phyloP scores from a whole-genome alignment of 2,113 vertebrate species.

The Phalacrocorax carbo region DNA sequence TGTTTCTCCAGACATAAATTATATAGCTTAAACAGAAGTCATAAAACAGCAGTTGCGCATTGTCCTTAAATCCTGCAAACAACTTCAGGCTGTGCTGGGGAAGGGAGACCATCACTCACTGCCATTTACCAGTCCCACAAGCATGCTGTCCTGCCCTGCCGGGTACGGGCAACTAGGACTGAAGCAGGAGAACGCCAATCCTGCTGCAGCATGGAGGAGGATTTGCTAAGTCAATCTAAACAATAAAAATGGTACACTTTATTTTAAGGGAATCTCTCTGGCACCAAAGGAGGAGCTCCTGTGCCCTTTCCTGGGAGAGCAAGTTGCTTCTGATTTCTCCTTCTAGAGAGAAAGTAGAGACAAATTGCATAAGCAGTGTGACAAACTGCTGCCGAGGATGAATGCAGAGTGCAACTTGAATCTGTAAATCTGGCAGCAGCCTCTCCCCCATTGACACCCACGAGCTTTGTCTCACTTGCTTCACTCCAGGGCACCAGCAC shows the following conservation, averaged over 20 bases:
- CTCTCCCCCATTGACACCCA: neutral
- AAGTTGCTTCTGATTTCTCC: neutral
- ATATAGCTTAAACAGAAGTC: neutral
- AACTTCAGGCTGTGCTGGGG: neutral
- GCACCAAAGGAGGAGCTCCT: neutral
- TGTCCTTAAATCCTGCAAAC: neutral
- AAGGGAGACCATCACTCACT: neutral
- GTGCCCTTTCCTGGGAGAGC: neutral
- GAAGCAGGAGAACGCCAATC: neutral
- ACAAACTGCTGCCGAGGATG: neutral
- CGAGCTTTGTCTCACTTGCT: rapidly evolving
- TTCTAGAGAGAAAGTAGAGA: neutral
- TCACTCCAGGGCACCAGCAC: rapidly evolving
- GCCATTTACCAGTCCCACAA: neutral
- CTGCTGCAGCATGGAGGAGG: neutral
- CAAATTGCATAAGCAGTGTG: neutral
- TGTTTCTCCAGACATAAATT: neutral
- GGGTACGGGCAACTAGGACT: neutral
- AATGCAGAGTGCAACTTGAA: neutral
- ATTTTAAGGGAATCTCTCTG: neutral
- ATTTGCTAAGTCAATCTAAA: neutral
- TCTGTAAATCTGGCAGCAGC: neutral
- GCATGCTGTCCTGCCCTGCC: neutral
- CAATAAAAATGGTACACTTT: neutral
- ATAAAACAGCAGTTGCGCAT: neutral